A percentile compares a stretch with the other conserved stretches of the same genome.
These are phyloP conservation scores for Pavo muticus DNA, from an alignment of 2,113 vertebrate species.

Conservation along the genomic window DNA sequence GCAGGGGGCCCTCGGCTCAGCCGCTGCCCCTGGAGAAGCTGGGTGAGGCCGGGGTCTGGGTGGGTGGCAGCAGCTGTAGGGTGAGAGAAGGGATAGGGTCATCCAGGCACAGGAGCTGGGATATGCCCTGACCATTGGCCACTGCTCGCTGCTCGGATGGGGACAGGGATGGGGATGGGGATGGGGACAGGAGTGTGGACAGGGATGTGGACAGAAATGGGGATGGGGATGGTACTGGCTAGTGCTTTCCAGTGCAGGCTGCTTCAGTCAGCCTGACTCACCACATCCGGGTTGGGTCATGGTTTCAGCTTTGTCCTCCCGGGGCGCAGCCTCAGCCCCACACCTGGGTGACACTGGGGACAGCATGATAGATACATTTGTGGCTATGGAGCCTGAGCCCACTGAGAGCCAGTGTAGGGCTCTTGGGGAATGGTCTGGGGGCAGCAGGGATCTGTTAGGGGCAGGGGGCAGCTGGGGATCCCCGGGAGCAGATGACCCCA, in stretches of 20 bases:
- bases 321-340: neutral
- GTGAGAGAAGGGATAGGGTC: neutral
- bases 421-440: neutral
- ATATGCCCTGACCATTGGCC: neutral
- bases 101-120: neutral
- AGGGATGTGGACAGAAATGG: too few relatives aligned
- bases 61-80: slow-evolving; percentile 27
- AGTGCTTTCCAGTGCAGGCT: neutral
- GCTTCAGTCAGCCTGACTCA: slow-evolving; percentile 33
- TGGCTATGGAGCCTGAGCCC: neutral
- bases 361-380: neutral
- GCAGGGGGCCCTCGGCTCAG: neutral
- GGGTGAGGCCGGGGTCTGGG: neutral
- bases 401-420: neutral
- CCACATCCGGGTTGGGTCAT: neutral
- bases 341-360: neutral
- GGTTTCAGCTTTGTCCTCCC: slow-evolving; percentile 38
- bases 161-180: too few relatives aligned
- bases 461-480: neutral
- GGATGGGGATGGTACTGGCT: neutral
- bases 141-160: fast-evolving
- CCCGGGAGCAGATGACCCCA: fast-evolving
- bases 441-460: neutral
- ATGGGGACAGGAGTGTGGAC: too few relatives aligned
- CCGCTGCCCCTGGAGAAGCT: slow-evolving; percentile 4